phyloP scores from a whole-genome alignment of 2,113 vertebrate species.

The Passer domesticus region DNA sequence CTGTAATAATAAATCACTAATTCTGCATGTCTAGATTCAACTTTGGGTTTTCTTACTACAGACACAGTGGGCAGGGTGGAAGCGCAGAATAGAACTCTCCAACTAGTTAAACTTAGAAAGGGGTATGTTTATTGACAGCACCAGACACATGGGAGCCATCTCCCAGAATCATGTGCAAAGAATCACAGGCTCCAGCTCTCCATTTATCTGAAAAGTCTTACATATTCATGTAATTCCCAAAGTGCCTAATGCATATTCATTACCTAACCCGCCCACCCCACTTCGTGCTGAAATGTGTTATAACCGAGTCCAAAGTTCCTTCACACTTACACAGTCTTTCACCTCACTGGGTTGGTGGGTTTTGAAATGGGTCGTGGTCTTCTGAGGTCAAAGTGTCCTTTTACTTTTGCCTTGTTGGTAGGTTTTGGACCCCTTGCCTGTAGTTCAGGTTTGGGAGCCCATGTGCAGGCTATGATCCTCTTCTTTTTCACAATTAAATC shows the following conservation, averaged over 20 bases:
- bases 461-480: neutral
- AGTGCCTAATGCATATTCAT: neutral
- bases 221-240: neutral
- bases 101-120: neutral
- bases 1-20: neutral
- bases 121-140: neutral
- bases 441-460: neutral
- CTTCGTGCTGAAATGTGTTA: neutral
- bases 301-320: neutral
- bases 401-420: neutral
- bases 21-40: neutral
- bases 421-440: neutral
- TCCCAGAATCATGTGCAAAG: neutral
- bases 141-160: neutral
- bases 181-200: neutral
- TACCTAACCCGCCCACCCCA: neutral
- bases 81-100: neutral
- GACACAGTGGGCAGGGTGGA: accelerated
- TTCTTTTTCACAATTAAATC: neutral
- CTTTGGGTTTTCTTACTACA: neutral
- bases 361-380: neutral
- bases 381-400: neutral
- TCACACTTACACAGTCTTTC: neutral
- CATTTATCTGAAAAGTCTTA: neutral
- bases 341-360: neutral